Evolutionary conservation across 2,113 vertebrate species (phyloP).

Genomic region (Mionectes macconnelli): DNA sequence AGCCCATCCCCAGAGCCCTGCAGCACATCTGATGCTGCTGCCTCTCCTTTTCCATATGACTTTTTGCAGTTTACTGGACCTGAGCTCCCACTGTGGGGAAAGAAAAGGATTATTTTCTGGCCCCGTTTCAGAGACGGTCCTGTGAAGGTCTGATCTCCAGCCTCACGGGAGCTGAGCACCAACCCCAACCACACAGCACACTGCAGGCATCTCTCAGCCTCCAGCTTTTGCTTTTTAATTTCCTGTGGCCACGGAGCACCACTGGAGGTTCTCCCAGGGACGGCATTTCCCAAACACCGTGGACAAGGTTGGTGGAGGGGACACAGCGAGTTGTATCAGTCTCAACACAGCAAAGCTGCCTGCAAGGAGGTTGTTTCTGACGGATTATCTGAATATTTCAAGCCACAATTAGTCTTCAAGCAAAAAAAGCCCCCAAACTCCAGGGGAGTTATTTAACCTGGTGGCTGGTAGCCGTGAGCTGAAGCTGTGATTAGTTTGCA

Average conservation of each 20-base stretch:
- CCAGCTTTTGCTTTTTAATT: neutral
- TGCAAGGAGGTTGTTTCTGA: neutral
- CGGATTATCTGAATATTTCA: neutral
- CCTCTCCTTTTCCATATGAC: neutral
- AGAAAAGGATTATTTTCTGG: neutral
- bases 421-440: neutral
- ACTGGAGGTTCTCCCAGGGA: neutral
- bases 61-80: neutral
- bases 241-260: neutral
- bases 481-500: neutral
- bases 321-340: neutral
- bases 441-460: neutral
- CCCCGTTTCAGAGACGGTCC: neutral
- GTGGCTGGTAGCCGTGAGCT: neutral
- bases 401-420: neutral
- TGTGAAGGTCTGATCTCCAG: neutral
- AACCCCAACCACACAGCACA: neutral
- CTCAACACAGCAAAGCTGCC: neutral
- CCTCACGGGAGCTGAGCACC: accelerated
- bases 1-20: neutral
- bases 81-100: neutral
- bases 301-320: neutral
- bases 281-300: neutral
- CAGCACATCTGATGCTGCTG: neutral
- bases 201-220: neutral